Evolutionary conservation across 2,797 vertebrate genomes (phyloP).

Genomic region (Sebastes miniatus): DNA sequence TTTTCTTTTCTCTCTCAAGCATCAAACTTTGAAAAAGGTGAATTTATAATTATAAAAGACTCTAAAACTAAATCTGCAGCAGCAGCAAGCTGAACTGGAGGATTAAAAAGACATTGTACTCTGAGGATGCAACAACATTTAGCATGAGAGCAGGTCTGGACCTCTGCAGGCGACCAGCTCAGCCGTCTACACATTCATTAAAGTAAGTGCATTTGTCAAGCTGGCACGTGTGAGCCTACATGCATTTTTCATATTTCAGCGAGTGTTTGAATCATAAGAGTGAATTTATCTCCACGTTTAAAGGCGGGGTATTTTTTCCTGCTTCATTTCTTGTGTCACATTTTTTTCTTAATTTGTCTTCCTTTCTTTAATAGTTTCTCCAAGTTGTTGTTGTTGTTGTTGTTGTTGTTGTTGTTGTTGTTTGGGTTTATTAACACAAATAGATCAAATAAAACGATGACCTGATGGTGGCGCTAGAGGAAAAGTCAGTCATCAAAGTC

Average conservation of each 20-base stretch:
- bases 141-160: neutral
- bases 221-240: neutral
- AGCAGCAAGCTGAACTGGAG: neutral
- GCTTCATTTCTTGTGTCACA: neutral
- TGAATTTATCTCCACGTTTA: slow-evolving; percentile 23
- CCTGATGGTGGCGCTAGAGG: neutral
- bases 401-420: neutral
- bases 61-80: neutral
- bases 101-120: neutral
- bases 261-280: slow-evolving; percentile 3
- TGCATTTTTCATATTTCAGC: neutral
- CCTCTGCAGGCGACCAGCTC: neutral
- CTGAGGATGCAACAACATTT: neutral
- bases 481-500: neutral
- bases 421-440: neutral
- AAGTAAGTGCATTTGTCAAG: neutral
- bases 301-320: slow-evolving; percentile 3
- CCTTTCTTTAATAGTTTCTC: neutral
- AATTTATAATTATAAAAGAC: neutral
- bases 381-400: too few relatives aligned
- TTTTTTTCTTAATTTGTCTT: neutral
- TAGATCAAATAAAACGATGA: neutral
- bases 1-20: neutral
- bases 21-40: neutral
- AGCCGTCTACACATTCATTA: neutral